phyloP scores from a whole-genome alignment of 2,797 vertebrate genomes.

The Orestias chungarensis region DNA sequence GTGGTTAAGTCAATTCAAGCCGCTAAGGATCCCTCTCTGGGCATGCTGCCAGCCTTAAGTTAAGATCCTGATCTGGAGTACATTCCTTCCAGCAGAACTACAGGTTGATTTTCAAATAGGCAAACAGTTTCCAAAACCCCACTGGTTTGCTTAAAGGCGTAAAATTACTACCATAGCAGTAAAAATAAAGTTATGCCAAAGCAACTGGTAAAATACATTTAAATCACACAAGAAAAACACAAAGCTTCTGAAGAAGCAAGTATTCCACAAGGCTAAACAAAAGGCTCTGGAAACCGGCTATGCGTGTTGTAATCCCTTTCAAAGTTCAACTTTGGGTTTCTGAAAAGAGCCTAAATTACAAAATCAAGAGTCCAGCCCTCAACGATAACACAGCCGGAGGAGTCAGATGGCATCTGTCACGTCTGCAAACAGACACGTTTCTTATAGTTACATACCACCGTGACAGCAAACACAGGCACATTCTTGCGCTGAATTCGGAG shows the following conservation, averaged over 20 bases:
- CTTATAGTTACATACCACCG: conserved; percentile 31
- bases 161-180: background rate
- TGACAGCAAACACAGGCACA: conserved; percentile 44
- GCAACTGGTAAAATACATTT: background rate
- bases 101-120: conserved; percentile 25
- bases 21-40: conserved; percentile 58
- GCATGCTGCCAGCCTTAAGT: conserved; percentile 58
- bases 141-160: conserved; percentile 4
- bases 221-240: background rate
- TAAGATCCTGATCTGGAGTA: conserved; percentile 65
- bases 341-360: conserved; percentile 26
- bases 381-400: conserved; percentile 58
- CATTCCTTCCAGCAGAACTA: conserved; percentile 57
- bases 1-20: conserved; percentile 60
- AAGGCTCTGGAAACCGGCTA: conserved; percentile 14
- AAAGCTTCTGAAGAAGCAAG: background rate
- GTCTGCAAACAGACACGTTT: conserved; percentile 60
- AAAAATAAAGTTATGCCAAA: background rate
- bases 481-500: conserved; percentile 13
- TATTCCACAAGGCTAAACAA: conserved; percentile 2
- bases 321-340: conserved; percentile 62
- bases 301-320: conserved; percentile 58
- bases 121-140: background rate
- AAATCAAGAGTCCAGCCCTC: conserved; percentile 34
- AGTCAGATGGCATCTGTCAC: conserved; percentile 56